Evolutionary conservation across 2,888 invertebrate species (phyloP).

Genomic region (Gastrophysa polygoni): DNA sequence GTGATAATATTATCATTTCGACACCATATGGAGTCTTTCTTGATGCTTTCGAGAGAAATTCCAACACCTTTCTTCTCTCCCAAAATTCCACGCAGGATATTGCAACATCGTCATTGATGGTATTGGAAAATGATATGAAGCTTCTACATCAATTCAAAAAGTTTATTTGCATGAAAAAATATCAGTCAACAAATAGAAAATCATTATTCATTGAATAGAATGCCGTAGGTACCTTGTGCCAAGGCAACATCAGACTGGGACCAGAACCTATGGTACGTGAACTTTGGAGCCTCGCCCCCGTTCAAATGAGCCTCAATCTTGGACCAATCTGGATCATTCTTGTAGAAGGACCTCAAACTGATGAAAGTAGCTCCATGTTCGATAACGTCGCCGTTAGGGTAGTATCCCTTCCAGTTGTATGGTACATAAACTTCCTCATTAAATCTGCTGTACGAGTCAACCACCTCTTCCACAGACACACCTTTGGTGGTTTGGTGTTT

Average conservation of each 20-base stretch:
- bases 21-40: too few species aligned
- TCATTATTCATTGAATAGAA: conserved; percentile 39
- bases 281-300: conserved; percentile 37
- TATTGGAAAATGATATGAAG: background rate
- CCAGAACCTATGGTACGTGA: conserved; percentile 42
- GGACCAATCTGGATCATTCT: conserved; percentile 37
- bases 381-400: conserved; percentile 40
- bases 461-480: conserved; percentile 35
- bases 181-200: background rate
- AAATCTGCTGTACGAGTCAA: conserved; percentile 39
- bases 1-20: too few species aligned
- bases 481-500: conserved; percentile 33
- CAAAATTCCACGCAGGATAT: too few species aligned
- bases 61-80: too few species aligned
- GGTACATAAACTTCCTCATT: conserved; percentile 40
- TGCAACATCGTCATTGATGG: too few species aligned
- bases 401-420: conserved; percentile 39
- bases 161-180: background rate
- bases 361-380: conserved; percentile 38
- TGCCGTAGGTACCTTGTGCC: conserved; percentile 36
- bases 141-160: background rate
- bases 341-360: conserved; percentile 36
- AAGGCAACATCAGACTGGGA: conserved; percentile 40
- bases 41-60: too few species aligned
- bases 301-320: conserved; percentile 36